Evolutionary conservation across 2,888 invertebrate genomes (phyloP), one percentile per base, ranked within the genome.

Genomic region (Pollenia griseotomentosa): DNA sequence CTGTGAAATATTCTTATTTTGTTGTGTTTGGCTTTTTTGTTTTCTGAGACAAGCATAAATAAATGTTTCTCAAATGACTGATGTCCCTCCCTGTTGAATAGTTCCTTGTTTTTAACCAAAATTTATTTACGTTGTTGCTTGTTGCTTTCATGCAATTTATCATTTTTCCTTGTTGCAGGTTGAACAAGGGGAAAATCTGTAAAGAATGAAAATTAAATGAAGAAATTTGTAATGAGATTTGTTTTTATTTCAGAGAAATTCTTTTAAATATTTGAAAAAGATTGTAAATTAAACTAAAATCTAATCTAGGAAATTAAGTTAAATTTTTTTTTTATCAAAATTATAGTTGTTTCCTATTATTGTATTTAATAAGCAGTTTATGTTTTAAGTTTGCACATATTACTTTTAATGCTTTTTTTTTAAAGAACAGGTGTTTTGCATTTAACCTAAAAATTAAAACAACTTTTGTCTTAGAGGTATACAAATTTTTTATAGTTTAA

Each of bases 21-120:
- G 44, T 55, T 75, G n/a, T 16, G 63, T 65, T 65, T 8, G 14
- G 16, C 46, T 63, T 46, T 78, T 68, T 19, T 63, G 6, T 68
- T 59, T 61, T 78, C 55, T 63, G 61, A 55, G 61, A 61, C 68
- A 79, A 53, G 33, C 80, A 83, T 86, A 83, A 83, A 86, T 84
- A 87, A 84, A 84, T 84, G 84, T 81, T 81, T 74, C 71, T 78
- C 19, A 68, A 84, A 78, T 84, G 83, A 83, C 75, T 77, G 80
- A 83, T 87, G 77, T 80, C 86, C 83, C 53, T 83, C 77, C 80
- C 83, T 77, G 87, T 84, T 84, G 81, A 77, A 74, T 10, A 68
- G n/a, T 78, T 51, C 48, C 1, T 46, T 16, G 12, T 51, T 59
- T 46, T 2, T 70, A 63, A 33, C 9, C 9, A 48, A n/a, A 73